These are phyloP conservation scores for Pristionchus japonicus DNA, from an alignment of 2,888 invertebrate genomes.

Conservation along the genomic window DNA sequence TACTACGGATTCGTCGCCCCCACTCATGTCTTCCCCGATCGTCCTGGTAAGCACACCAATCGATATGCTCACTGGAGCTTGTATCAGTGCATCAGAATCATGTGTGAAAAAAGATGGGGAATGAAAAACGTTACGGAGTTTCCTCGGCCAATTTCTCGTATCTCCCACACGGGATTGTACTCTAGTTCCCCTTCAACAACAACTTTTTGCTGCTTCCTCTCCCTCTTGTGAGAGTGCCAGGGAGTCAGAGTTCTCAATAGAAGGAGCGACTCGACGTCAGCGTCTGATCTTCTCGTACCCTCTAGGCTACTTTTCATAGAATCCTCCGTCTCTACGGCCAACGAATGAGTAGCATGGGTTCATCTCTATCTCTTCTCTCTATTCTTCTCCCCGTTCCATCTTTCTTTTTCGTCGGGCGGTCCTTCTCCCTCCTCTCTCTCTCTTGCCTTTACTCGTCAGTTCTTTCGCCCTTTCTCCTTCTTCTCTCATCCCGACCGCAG, in stretches of 20 bases:
- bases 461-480: not conserved
- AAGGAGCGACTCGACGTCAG: not conserved
- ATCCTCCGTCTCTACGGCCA: not conserved
- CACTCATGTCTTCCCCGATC: slow-evolving; percentile 71
- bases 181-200: not conserved
- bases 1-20: slow-evolving; percentile 73
- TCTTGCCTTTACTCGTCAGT: not conserved
- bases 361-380: not conserved
- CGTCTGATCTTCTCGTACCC: not conserved
- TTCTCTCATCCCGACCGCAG: not conserved
- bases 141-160: not conserved
- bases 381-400: not conserved
- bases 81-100: not conserved
- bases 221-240: no score
- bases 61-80: no score
- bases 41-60: no score
- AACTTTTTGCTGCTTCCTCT: not conserved
- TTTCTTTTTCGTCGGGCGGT: not conserved
- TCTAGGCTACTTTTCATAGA: not conserved
- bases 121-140: no score
- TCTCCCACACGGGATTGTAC: no score
- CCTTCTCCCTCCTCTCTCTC: not conserved
- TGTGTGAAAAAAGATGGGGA: no score
- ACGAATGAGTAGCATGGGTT: not conserved
- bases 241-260: not conserved